These are phyloP conservation scores for Pocillopora damicornis DNA, from an alignment of 64 coral and sea anemone genomes.

Conservation along the genomic window DNA sequence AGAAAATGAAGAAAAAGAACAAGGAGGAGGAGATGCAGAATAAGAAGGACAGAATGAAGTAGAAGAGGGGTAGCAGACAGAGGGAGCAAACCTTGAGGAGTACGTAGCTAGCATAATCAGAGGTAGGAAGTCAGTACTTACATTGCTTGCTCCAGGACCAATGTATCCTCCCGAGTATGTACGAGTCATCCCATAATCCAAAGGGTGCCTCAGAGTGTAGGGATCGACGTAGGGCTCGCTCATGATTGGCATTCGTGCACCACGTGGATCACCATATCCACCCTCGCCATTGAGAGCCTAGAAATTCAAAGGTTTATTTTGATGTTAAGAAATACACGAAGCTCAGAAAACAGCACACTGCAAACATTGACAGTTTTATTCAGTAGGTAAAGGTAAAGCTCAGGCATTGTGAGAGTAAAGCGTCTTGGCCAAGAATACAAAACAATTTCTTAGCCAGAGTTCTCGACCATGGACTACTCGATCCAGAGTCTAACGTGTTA, in stretches of 20 bases:
- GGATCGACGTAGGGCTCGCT: constrained; percentile 13
- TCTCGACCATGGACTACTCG: too few relatives aligned
- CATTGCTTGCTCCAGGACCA: constrained; percentile 28
- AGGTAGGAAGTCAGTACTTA: not conserved
- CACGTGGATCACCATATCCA: constrained; percentile 24
- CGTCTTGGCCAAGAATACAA: too few relatives aligned
- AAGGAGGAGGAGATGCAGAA: not conserved
- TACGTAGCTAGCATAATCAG: too few relatives aligned
- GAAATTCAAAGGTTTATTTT: not conserved
- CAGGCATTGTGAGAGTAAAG: too few relatives aligned
- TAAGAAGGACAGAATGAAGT: too few relatives aligned
- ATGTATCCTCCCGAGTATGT: constrained; percentile 25
- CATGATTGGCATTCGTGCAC: not conserved
- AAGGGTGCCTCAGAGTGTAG: not conserved
- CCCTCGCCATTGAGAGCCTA: constrained; percentile 28
- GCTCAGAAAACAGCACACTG: not conserved
- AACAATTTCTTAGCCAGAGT: too few relatives aligned
- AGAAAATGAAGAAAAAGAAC: not conserved
- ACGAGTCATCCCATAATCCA: constrained; percentile 38
- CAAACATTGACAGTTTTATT: not conserved
- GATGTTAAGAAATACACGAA: not conserved
- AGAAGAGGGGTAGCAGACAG: too few relatives aligned
- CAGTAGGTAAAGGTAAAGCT: too few relatives aligned
- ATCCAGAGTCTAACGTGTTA: too few relatives aligned
- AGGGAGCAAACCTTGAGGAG: too few relatives aligned